Evolutionary conservation across 2,797 vertebrate genomes (phyloP).

Genomic region (Eulemur mongoz): DNA sequence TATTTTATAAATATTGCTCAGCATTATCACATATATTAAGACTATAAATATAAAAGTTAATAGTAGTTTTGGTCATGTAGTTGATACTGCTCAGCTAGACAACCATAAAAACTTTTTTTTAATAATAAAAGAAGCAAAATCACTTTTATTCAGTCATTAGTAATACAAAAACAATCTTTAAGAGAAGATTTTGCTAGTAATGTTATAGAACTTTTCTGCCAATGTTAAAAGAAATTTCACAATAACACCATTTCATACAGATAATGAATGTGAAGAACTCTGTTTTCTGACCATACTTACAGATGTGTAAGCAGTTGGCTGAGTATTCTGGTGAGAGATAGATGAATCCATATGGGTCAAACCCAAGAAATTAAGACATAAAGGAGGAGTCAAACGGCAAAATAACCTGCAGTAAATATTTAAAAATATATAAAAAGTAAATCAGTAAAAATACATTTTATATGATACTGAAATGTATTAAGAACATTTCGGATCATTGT

Average conservation of each 20-base stretch:
- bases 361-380: slow-evolving; percentile 98
- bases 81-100: not conserved
- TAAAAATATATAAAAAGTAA: slow-evolving; percentile 55
- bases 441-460: slow-evolving; percentile 8
- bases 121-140: slow-evolving; percentile 11
- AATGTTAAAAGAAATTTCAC: slow-evolving; percentile 4
- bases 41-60: not conserved
- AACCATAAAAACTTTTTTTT: not conserved
- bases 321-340: slow-evolving; percentile 92
- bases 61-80: not conserved
- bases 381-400: slow-evolving; percentile 96
- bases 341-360: slow-evolving; percentile 98
- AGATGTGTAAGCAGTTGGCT: slow-evolving; percentile 96
- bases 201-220: not conserved
- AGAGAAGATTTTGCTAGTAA: not conserved
- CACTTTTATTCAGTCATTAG: slow-evolving; percentile 13
- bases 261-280: not conserved
- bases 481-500: not conserved
- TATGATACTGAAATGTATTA: not conserved
- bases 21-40: not conserved
- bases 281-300: slow-evolving; percentile 86
- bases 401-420: slow-evolving; percentile 90
- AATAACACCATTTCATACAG: not conserved
- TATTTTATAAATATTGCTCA: slow-evolving; percentile 23
- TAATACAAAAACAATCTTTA: slow-evolving; percentile 5